These are phyloP conservation scores for Emesis russula DNA, from an alignment of 2,888 invertebrate genomes.

Conservation along the genomic window DNA sequence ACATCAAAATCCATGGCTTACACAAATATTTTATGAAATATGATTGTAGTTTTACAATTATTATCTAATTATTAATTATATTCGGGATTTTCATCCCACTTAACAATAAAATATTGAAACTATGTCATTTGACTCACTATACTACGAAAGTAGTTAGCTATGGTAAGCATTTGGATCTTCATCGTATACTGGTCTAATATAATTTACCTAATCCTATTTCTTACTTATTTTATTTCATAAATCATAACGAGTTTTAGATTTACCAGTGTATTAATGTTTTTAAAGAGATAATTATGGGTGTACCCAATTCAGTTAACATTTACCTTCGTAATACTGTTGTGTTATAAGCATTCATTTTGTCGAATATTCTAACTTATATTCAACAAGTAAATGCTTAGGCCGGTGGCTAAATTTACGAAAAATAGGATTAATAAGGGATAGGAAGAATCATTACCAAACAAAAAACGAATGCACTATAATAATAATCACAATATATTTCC, in stretches of 20 bases:
- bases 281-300: too few species aligned
- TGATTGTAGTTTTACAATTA: conserved; percentile 10
- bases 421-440: neutral
- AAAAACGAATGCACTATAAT: conserved; percentile 11
- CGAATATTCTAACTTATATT: neutral
- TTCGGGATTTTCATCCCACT: neutral
- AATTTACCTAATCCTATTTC: neutral
- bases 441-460: neutral
- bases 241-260: too few species aligned
- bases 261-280: too few species aligned
- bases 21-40: neutral
- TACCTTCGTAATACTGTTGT: too few species aligned
- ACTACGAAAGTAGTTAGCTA: conserved; percentile 3
- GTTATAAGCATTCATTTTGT: neutral
- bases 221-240: too few species aligned
- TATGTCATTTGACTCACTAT: conserved; percentile 8
- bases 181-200: neutral
- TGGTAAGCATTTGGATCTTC: conserved; percentile 11
- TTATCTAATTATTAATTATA: neutral
- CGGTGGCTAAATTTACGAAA: neutral
- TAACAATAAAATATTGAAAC: neutral
- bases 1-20: neutral
- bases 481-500: neutral
- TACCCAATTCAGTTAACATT: too few species aligned
- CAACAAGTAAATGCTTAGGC: neutral